Conservation (phyloP, 64 coral and sea anemone species). For the Dendrophyllia cribrosa region DNA sequence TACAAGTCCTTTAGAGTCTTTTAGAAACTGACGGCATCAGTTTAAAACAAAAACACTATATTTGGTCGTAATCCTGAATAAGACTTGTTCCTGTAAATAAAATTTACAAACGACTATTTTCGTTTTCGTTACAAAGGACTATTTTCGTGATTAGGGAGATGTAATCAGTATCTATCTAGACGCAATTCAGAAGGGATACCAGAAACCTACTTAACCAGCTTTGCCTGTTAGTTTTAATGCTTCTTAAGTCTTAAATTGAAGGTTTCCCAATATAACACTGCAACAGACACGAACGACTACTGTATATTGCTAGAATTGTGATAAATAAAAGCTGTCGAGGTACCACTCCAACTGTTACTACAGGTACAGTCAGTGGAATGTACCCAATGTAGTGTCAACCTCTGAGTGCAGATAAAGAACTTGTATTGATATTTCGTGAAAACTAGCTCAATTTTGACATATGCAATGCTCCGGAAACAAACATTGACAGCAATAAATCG, state of each 20-base stretch:
- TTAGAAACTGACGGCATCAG: background rate
- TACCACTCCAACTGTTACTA: too few relatives aligned
- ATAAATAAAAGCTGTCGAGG: background rate
- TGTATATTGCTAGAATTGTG: background rate
- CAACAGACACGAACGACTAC: background rate
- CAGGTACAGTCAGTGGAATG: background rate
- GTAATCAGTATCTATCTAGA: background rate
- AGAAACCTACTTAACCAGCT: background rate
- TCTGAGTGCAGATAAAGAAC: background rate
- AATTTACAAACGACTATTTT: too few relatives aligned
- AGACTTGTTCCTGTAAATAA: too few relatives aligned
- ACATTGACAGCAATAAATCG: constrained; percentile 3
- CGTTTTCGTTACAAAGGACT: background rate
- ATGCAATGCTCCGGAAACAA: background rate
- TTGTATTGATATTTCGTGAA: background rate
- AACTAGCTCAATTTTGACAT: background rate
- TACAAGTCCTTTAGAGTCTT: background rate
- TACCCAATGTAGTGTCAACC: background rate
- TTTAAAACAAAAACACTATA: background rate
- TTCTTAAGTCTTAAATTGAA: too few relatives aligned
- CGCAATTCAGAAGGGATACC: background rate
- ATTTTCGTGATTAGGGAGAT: background rate
- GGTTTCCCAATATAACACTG: background rate
- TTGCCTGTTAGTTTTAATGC: background rate
- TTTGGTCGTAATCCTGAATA: too few relatives aligned